Evolutionary conservation across 2,888 invertebrate genomes (phyloP), one percentile per base, ranked within the genome.

Genomic region (Strigamia maritima): DNA sequence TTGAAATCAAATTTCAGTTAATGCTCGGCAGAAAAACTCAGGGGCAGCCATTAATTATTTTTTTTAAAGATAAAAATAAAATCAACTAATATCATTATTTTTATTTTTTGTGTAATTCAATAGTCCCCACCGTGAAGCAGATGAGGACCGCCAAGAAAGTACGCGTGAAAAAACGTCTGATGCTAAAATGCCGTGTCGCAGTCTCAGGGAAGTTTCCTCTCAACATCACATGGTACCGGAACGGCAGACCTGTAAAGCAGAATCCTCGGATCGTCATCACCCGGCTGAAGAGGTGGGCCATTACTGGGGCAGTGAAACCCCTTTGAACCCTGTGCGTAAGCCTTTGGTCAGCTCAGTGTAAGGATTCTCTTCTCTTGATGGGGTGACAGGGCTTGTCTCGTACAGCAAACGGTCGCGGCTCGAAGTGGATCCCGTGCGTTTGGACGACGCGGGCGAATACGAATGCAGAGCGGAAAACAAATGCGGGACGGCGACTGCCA

Each of bases 201-300:
- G 65, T 65, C 26, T 65, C 65, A 16, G 65, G 26, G 65, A 65
- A 65, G 65, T 28, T 65, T 26, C 65, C 65, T 16, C 65, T 65
- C 65, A 65, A 65, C 65, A 65, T 65, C 65, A 26, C 65, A 65
- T 65, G 65, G 65, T 65, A 65, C 65, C 65, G 65, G 65, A 65
- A 65, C 16, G 65, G 65, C 26, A 26, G 65, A 14, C 65, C 65
- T 65, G 65, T 65, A 24, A 65, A 24, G 65, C 65, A 65, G 65
- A 65, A 65, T 65, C 65, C 65, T 24, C 65, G 65, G 65, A 65
- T 65, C 65, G 65, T 65, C 65, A 65, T 65, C 65, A 26, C 65
- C 65, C 65, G 65, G 65, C 65, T 65, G 65, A 65, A 65, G 65
- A 65, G 65, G 65, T 65, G 65, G 65, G 65, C 65, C 65, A 65